These are phyloP conservation scores for Naja naja DNA, from an alignment of 2,113 vertebrate genomes.

Conservation along the genomic window DNA sequence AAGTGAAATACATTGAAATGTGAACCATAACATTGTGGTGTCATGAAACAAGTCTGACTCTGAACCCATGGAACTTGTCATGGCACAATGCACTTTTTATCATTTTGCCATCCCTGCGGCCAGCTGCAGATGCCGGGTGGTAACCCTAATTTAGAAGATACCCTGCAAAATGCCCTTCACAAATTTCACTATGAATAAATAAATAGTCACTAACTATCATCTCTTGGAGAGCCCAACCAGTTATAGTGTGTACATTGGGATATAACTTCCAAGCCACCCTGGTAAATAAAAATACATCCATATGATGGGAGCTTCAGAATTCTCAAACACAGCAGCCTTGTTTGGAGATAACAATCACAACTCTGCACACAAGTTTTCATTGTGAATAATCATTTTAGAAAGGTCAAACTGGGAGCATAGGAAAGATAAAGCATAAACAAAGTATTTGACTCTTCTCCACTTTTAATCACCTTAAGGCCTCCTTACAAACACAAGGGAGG, in stretches of 20 bases:
- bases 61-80: neutral
- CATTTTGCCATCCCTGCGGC: neutral
- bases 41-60: neutral
- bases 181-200: neutral
- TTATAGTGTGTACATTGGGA: neutral
- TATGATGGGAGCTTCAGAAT: no score
- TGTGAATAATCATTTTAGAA: neutral
- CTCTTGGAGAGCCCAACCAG: neutral
- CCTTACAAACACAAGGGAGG: slow-evolving; percentile 6
- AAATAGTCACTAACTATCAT: neutral
- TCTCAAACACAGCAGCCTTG: neutral
- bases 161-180: neutral
- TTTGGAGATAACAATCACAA: neutral
- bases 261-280: neutral
- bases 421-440: slow-evolving; percentile 13
- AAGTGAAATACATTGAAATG: neutral
- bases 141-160: neutral
- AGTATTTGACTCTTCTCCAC: slow-evolving; percentile 8
- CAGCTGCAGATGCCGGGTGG: neutral
- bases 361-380: neutral
- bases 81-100: neutral
- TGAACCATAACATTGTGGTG: neutral
- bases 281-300: neutral
- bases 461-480: slow-evolving; percentile 15
- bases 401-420: slow-evolving; percentile 1